Evolutionary conservation across 2,888 invertebrate species (phyloP), one percentile per base, ranked within the genome.

Genomic region (Apamea epomidion): DNA sequence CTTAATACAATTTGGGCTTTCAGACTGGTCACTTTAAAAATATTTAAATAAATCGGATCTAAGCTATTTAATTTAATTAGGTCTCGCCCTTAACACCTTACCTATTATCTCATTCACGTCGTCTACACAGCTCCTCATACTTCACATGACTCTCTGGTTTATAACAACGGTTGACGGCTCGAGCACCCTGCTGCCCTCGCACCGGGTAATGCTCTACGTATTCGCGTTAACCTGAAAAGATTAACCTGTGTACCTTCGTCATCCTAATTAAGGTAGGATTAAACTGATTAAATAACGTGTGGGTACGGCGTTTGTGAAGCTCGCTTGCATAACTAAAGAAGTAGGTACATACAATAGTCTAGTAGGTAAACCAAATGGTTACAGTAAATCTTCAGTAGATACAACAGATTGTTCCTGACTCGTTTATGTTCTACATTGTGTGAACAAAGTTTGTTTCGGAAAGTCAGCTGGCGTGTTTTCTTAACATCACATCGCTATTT

Each of bases 121-220:
- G 21, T 37, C 16, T 29, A 62, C 16, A 69, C 32, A 37, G 32
- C n/a, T 42, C 37, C 37, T 25, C n/a, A 48, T 29, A 51, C 62
- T 64, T 74, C 29, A 65, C 16, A n/a, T 25, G 73, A 69, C 72
- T 48, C n/a, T 54, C 51, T 70, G 74, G 48, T 78, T 48, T 74
- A 74, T 85, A 77, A 82, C 45, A 60, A 70, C 58, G 75, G 84
- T 86, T 77, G 76, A 77, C 81, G 60, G 67, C n/a, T 69, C 67
- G 72, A 79, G 45, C 62, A 51, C 6, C 8, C 42, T 54, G 45
- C 25, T n/a, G 18, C 12, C 58, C 58, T 65, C 51, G 37, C 14
- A 65, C 37, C 10, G 75, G 37, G 37, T 69, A 69, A 74, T 48
- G n/a, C 42, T 73, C 64, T 77, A 81, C 72, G 54, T 74, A 51